phyloP scores from a whole-genome alignment of 1,140 invertebrate genomes.

The Apocrypta bakeri region DNA sequence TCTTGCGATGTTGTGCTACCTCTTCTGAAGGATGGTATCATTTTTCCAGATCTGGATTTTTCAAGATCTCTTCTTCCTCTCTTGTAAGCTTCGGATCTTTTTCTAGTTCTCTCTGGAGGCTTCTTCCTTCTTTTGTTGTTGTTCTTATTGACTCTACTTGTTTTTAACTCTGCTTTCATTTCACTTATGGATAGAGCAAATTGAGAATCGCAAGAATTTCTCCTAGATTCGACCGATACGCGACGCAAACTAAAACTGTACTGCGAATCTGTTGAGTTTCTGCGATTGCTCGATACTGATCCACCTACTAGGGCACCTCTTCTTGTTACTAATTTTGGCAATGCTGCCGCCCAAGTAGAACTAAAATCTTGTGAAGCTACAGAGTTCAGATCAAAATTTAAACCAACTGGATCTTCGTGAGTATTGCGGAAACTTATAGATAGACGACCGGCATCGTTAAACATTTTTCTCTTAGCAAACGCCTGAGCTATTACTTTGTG shows the following conservation, averaged over 20 bases:
- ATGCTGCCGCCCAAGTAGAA: conserved; percentile 90
- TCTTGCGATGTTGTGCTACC: conserved; percentile 87
- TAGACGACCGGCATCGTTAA: conserved; percentile 87
- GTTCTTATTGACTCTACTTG: conserved; percentile 72
- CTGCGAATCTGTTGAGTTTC: conserved; percentile 84
- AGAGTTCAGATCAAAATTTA: conserved; percentile 90
- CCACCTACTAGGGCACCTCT: conserved; percentile 84
- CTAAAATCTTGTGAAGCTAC: conserved; percentile 83
- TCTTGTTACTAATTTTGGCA: conserved; percentile 89
- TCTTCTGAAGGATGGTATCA: conserved; percentile 75
- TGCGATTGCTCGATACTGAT: conserved; percentile 77
- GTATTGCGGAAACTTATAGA: conserved; percentile 90
- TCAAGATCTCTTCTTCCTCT: conserved; percentile 62
- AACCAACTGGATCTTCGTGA: conserved; percentile 91
- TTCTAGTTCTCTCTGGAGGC: conserved; percentile 47
- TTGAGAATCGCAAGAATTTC: conserved; percentile 90
- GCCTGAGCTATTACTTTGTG: conserved; percentile 93
- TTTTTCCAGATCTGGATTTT: conserved; percentile 70
- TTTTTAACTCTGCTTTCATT: conserved; percentile 79
- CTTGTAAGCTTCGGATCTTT: conserved; percentile 52
- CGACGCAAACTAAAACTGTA: conserved; percentile 86
- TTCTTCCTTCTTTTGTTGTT: conserved; percentile 54
- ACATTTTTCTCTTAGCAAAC: conserved; percentile 90
- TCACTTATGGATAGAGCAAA: conserved; percentile 88
- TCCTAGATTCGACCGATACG: conserved; percentile 86